Evolutionary conservation across 2,113 vertebrate species (phyloP), one percentile per base, ranked within the genome.

Genomic region (Promerops cafer): DNA sequence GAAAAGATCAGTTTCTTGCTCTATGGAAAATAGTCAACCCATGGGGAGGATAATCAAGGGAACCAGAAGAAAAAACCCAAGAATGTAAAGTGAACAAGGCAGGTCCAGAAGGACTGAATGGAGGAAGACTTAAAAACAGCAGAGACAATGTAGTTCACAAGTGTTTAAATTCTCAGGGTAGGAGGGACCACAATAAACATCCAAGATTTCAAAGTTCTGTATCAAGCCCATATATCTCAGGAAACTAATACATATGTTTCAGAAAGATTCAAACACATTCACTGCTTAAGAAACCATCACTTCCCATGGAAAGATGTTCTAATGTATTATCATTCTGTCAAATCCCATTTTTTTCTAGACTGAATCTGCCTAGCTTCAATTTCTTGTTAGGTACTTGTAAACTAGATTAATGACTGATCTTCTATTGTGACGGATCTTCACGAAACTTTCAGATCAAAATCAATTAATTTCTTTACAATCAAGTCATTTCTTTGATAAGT

Each of bases 321-420:
- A 89, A 89, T 87, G 11, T 71, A 64, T 60, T 79, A 89, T 33
- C 49, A 76, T 60, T 71, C 53, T 87, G 57, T 76, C 63, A 95
- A 91, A 89, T 78, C n/a, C 91, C 5, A 12, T 37, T 87, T 90
- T 93, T 91, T 94, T 77, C 69, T 84, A 68, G 57, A 65, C 53
- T 87, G 49, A 91, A 94, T 93, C 89, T 89, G 57, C 76, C 65
- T 79, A 87, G 81, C 81, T 93, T 89, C 77, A 53, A 76, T 91
- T 96, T 89, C 91, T 81, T 61, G 10, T 87, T 87, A 93, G 53
- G 37, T 69, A 79, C 49, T 72, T 87, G 82, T n/a, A 90, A 96
- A n/a, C 53, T 63, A 88, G 85, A 88, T 93, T 91, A 72, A 93
- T 69, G 53, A 88, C 22, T 42, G 63, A 93, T 77, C 65, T 87